These are phyloP conservation scores for Marmota flaviventris DNA, from an alignment of 2,113 vertebrate species.

Conservation along the genomic window DNA sequence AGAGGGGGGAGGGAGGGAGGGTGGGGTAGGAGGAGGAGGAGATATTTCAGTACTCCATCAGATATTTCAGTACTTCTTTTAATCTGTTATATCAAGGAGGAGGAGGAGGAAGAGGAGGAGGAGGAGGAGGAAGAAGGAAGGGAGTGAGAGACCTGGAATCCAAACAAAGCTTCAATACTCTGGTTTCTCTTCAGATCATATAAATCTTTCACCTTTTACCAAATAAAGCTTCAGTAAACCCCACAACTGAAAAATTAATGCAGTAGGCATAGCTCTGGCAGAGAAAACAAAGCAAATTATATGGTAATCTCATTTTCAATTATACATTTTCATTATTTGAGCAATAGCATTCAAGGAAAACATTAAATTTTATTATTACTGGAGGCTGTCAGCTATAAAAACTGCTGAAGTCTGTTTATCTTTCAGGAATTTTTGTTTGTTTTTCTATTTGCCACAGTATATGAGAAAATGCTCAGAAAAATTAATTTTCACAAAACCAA, in stretches of 20 bases:
- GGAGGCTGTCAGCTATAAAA: neutral
- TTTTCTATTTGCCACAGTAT: neutral
- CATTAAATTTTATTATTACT: conserved; percentile 39
- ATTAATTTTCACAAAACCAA: conserved; percentile 38
- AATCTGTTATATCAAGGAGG: neutral
- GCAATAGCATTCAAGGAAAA: conserved; percentile 12
- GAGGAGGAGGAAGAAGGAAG: too few species aligned
- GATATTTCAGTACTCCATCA: too few species aligned
- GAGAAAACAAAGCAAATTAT: neutral
- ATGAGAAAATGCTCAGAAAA: conserved; percentile 53
- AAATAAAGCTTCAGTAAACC: neutral
- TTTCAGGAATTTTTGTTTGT: neutral
- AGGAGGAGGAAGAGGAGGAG: too few species aligned
- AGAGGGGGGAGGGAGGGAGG: too few species aligned
- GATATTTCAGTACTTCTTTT: too few species aligned
- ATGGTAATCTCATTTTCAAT: neutral
- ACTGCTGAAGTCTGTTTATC: neutral
- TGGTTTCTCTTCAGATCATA: too few species aligned
- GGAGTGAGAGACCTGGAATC: conserved; percentile 10
- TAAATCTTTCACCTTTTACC: neutral
- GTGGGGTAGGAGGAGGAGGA: neutral
- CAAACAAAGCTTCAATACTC: neutral
- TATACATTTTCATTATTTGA: neutral
- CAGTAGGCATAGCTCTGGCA: neutral
- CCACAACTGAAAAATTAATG: neutral